phyloP scores from a whole-genome alignment of 2,797 vertebrate genomes.

The Semaprochilodus insignis region DNA sequence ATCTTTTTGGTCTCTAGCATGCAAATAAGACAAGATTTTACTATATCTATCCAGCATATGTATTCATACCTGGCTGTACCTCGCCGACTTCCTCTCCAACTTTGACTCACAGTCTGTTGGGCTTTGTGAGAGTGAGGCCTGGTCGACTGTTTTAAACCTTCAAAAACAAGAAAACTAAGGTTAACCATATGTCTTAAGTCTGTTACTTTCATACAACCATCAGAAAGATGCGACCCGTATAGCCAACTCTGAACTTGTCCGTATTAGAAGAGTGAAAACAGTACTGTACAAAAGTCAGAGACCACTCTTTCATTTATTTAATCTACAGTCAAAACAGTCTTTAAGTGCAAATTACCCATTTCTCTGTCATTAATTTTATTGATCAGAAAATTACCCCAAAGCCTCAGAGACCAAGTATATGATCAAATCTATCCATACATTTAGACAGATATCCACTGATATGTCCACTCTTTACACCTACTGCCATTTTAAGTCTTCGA shows the following conservation, averaged over 20 bases:
- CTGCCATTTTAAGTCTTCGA: too few species aligned
- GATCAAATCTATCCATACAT: too few species aligned
- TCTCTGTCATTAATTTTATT: too few species aligned
- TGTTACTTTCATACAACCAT: background rate
- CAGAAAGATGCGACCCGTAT: background rate
- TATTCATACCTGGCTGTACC: conserved; percentile 82
- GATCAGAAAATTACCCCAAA: too few species aligned
- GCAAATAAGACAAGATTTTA: background rate
- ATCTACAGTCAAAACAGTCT: too few species aligned
- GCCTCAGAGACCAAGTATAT: too few species aligned
- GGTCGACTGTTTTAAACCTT: conserved; percentile 85
- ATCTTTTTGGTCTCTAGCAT: background rate
- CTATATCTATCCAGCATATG: background rate
- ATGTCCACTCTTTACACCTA: too few species aligned
- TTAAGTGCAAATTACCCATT: too few species aligned
- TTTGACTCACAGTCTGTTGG: conserved; percentile 83
- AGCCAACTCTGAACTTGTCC: background rate
- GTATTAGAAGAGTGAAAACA: too few species aligned
- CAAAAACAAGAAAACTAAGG: conserved; percentile 46
- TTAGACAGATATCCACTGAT: too few species aligned
- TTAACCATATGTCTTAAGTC: background rate
- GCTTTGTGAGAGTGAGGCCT: conserved; percentile 65
- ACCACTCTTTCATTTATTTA: too few species aligned
- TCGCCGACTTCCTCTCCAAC: conserved; percentile 85
- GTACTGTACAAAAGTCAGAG: too few species aligned